Base-by-base conservation (phyloP, 2,888 invertebrate species). In the Notodonta dromedarius region DNA sequence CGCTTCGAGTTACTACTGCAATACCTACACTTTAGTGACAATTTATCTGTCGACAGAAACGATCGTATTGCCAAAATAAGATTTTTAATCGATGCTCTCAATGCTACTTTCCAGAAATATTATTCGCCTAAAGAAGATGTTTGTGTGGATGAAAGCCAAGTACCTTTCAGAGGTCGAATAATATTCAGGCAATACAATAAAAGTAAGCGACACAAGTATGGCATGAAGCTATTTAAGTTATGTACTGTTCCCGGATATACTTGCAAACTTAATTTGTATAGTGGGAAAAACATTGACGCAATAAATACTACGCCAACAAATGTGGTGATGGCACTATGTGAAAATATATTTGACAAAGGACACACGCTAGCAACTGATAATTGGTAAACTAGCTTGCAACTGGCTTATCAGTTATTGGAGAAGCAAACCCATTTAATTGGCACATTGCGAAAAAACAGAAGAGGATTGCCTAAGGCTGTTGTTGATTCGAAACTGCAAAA, bases 371-470 rank as follows among this genome's bases (percentile, higher is more conserved):
- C 62, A 56, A 80, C 79, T n/a, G 81, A 82, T 66, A 83, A 83
- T 61, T 80, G 75, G 73, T 80, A 81, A 62, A 82, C 81, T 52
- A 82, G 83, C 24, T 24, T 24, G 24, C 24, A 24, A 24, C 24
- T 24, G 24, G 24, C 80, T 24, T 60, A 76, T 42, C 57, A 71
- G 55, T 67, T 85, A 61, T 58, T 84, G 57, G 58, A 75, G 13
- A 71, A 79, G 53, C 71, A 82, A 55, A 83, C 80, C 12, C 79
- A 84, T 75, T 66, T 83, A 46, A 68, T 81, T 57, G 82, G 83
- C 44, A 85, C 82, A 57, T 57, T 85, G 48, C 62, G 79, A 66
- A 79, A 77, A 69, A 84, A 83, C 65, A 71, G 80, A 65, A 73
- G 70, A 70, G 65, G 71, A 40, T 73, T 84, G 59, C 82, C 82